Evolutionary conservation across 2,113 vertebrate species (phyloP), one percentile per base, ranked within the genome.

Genomic region (Aix galericulata): DNA sequence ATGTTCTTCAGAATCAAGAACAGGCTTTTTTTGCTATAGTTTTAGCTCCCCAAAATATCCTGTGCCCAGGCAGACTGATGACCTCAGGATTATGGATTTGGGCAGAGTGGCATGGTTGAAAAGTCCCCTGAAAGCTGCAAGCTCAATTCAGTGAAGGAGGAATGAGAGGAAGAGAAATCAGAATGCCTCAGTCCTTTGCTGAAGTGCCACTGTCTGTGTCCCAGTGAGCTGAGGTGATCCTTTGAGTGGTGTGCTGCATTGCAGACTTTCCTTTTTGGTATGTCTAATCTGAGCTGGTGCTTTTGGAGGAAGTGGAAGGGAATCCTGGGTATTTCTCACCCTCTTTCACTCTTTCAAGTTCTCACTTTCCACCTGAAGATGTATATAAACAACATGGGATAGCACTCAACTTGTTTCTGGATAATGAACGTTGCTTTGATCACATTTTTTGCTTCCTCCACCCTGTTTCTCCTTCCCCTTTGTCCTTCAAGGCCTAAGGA

Each of bases 401-500:
- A 6, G 31, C 0, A 0, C 42, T 50, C 12, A 15, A 2, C 53
- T 23, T n/a, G 6, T 40, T 27, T 32, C 36, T 56, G 8, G 20
- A 20, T 55, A n/a, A 31, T 27, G 23, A 72, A 4, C 31, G 2
- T 13, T 66, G 6, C 68, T 58, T 73, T 68, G 34, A 64, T 94
- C 76, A 95, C 17, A 60, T 44, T 74, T 68, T 97, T 91, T 97
- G 89, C 82, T 89, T 94, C 76, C 52, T 86, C 82, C 34, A 36
- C 76, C 64, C 92, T 94, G 87, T 64, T 67, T 60, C 36, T 86
- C 36, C 21, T 82, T 31, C 87, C 56, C 46, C 69, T 92, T 67
- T 60, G 32, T 76, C 74, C 53, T 62, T 7, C 58, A 96, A 99
- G 99, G 99, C 96, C 96, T 99, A 84, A 98, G 99, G 93, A 99